Evolutionary conservation across 1,140 invertebrate species (phyloP).

Genomic region (Polypedilum vanderplanki): DNA sequence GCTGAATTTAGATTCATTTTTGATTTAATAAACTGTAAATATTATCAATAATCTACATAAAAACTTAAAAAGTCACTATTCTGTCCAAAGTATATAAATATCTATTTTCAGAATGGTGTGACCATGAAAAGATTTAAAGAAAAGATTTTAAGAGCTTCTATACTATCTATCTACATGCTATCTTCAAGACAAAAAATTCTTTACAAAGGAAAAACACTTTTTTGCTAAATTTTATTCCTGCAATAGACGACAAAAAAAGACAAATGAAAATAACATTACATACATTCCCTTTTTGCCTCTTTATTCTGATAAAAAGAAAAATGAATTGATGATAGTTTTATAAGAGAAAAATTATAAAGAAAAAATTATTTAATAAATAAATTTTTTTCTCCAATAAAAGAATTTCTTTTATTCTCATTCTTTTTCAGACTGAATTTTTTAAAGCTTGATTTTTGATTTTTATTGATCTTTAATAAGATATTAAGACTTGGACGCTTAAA

Average conservation of each 20-base stretch:
- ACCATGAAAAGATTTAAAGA: not conserved
- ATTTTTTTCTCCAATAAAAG: not conserved
- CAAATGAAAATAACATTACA: not conserved
- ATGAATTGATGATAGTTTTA: constrained; percentile 19
- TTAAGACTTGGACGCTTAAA: too few relatives aligned
- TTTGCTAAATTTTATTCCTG: not conserved
- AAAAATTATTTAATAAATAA: constrained; percentile 15
- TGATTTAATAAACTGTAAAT: too few relatives aligned
- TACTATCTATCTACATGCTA: too few relatives aligned
- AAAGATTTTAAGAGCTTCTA: not conserved
- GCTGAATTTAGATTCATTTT: too few relatives aligned
- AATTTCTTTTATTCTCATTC: too few relatives aligned
- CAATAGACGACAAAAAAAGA: not conserved
- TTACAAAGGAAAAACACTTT: too few relatives aligned
- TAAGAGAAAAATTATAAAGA: constrained; percentile 8
- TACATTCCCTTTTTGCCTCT: constrained; percentile 13
- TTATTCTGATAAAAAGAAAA: not conserved
- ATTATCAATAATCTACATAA: too few relatives aligned
- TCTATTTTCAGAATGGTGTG: not conserved
- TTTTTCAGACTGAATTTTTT: too few relatives aligned
- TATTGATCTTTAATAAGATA: too few relatives aligned
- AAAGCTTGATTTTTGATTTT: too few relatives aligned
- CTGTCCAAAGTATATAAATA: not conserved
- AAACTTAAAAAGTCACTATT: not conserved
- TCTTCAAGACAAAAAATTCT: not conserved